A percentile compares a stretch with the other conserved stretches of the same genome.
phyloP scores from a whole-genome alignment of 2,888 invertebrate species.

The Boloria selene region DNA sequence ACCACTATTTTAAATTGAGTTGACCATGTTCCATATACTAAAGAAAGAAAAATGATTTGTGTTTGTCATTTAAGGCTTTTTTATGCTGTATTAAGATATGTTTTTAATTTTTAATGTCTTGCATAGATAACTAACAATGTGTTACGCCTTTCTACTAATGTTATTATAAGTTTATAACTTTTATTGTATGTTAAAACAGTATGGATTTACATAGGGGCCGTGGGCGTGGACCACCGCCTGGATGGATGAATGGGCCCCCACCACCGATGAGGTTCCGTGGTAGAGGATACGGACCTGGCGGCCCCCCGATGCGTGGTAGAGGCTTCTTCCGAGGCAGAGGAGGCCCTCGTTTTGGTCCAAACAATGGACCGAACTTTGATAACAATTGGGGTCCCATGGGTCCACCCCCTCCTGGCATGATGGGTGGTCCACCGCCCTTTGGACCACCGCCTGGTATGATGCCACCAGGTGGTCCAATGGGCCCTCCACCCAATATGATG shows the following conservation, averaged over 20 bases:
- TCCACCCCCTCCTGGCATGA: conserved; percentile 81
- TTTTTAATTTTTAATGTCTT: too few relatives aligned
- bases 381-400: conserved; percentile 88
- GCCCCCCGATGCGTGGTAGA: conserved; percentile 80
- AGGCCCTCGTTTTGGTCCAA: conserved; percentile 74
- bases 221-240: conserved; percentile 65
- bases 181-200: too few relatives aligned
- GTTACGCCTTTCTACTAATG: too few relatives aligned
- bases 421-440: conserved; percentile 73
- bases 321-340: conserved; percentile 80
- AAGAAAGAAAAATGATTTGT: too few relatives aligned
- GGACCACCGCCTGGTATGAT: conserved; percentile 81
- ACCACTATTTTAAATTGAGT: too few relatives aligned
- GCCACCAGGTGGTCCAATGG: conserved; percentile 83
- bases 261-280: conserved; percentile 86
- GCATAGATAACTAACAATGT: too few relatives aligned
- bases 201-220: conserved; percentile 50
- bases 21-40: too few relatives aligned
- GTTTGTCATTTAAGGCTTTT: too few relatives aligned
- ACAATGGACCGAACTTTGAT: conserved; percentile 76
- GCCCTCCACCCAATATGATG: conserved; percentile 82
- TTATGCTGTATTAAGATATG: too few relatives aligned
- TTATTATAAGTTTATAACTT: too few relatives aligned
- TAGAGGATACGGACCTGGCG: conserved; percentile 85
- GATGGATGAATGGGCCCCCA: conserved; percentile 78